Conservation (phyloP, 2,888 invertebrate genomes). For the Willowsia nigromaculata region DNA sequence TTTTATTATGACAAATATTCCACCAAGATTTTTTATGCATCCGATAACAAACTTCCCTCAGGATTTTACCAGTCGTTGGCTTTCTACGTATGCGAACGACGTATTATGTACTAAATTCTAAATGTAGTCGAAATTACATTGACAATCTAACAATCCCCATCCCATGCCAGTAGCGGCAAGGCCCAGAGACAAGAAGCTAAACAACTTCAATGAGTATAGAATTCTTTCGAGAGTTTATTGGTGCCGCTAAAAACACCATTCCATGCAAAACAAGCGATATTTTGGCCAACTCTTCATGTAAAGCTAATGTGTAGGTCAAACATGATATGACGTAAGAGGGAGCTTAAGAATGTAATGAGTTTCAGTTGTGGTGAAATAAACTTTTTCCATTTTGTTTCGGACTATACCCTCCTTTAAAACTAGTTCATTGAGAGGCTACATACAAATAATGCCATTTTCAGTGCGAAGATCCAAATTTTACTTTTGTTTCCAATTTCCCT, state of each 20-base stretch:
- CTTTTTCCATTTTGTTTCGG: neutral
- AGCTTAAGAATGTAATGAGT: no score
- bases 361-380: neutral
- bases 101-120: neutral
- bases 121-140: neutral
- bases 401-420: neutral
- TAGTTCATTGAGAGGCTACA: no score
- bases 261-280: no score
- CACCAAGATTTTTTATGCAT: conserved; percentile 9
- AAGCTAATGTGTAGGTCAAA: no score
- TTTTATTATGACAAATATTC: neutral
- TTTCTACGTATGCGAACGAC: neutral
- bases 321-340: no score
- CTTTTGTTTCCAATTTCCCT: neutral
- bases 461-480: neutral
- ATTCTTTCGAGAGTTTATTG: no score
- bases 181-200: neutral
- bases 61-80: neutral
- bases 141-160: neutral
- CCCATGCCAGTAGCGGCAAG: neutral
- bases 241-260: no score
- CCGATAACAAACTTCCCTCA: neutral
- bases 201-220: no score
- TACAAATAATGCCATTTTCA: neutral
- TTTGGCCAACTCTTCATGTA: no score